Base-by-base conservation (phyloP, 1,140 invertebrate species). In the Oppia nitens region DNA sequence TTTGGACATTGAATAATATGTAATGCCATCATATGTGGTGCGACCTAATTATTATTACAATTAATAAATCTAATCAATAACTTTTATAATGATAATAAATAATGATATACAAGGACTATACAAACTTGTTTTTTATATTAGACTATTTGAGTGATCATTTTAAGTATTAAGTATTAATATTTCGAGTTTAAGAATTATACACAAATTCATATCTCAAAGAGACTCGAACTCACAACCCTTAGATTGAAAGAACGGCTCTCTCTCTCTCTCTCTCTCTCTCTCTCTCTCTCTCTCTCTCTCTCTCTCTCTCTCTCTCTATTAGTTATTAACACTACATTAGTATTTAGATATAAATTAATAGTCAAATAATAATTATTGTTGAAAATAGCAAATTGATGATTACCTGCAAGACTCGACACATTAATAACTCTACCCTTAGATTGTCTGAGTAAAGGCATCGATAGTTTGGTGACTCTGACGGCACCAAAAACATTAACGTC, bases 371-470 rank as follows among this genome's bases (percentile, higher is more conserved):
- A 28, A 27, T 54, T 4, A 21, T 21, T 51, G 2, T 24, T 24
- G 12, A 25, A 11, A 53, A 17, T 53, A 26, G 24, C 11, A 53
- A 23, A 12, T 23, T 12, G 24, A 25, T 17, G 26, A 56, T 45
- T 48, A 54, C 54, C 74, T 62, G 73, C 67, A 4, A 76, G 61
- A 63, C 75, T 77, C 1, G 75, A 72, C 3, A 77, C 71, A 64
- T 75, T 74, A 14, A 78, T 67, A 32, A 78, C 66, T 62, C 76
- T 17, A 29, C 55, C 85, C 66, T 80, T 79, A 2, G 20, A 24
- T 47, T 53, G 4, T 29, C 85, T 76, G 29, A 90, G 75, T 57
- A 87, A 69, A 0, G 87, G 86, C 57, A 89, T 68, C 75, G 88
- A 85, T 52, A 84, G 79, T 69, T 78, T 68, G 4, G 72, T 72